Percentiles rank a stretch among this genome's conserved stretches.
These are phyloP conservation scores for Belgica antarctica DNA, from an alignment of 2,888 invertebrate genomes.

Conservation along the genomic window DNA sequence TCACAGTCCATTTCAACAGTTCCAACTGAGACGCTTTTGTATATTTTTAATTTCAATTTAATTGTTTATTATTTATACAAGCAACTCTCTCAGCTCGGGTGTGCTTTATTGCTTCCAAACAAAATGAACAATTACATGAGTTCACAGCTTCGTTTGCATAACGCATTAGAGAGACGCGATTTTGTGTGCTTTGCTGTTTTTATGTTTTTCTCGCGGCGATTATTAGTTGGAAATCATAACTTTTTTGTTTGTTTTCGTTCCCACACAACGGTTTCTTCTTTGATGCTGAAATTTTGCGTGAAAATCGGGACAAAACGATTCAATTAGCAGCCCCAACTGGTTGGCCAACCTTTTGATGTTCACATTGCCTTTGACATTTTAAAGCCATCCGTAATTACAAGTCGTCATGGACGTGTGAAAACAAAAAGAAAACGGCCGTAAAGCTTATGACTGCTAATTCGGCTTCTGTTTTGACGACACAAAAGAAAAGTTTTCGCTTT, in stretches of 20 bases:
- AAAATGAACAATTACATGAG: constrained; percentile 6
- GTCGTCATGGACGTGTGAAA: background rate
- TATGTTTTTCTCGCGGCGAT: background rate
- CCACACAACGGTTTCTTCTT: too few relatives aligned
- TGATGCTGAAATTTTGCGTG: background rate
- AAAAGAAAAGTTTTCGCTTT: background rate
- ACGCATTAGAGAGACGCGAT: constrained; percentile 11
- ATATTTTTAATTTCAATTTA: background rate
- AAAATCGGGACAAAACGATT: background rate
- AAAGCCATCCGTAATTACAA: background rate
- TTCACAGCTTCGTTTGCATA: constrained; percentile 23
- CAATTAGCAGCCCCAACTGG: background rate
- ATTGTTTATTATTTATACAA: constrained; percentile 19
- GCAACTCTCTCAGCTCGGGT: too few relatives aligned
- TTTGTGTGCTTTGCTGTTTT: too few relatives aligned
- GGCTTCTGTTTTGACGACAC: background rate
- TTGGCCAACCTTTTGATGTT: too few relatives aligned
- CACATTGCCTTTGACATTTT: background rate
- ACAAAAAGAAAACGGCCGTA: background rate
- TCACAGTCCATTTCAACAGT: background rate
- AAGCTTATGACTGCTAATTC: background rate
- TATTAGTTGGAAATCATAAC: background rate
- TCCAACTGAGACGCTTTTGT: constrained; percentile 2
- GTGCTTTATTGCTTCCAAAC: constrained; percentile 9
- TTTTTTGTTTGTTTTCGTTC: background rate